phyloP scores from a whole-genome alignment of 64 coral and sea anemone species.

The Porites australiensis region DNA sequence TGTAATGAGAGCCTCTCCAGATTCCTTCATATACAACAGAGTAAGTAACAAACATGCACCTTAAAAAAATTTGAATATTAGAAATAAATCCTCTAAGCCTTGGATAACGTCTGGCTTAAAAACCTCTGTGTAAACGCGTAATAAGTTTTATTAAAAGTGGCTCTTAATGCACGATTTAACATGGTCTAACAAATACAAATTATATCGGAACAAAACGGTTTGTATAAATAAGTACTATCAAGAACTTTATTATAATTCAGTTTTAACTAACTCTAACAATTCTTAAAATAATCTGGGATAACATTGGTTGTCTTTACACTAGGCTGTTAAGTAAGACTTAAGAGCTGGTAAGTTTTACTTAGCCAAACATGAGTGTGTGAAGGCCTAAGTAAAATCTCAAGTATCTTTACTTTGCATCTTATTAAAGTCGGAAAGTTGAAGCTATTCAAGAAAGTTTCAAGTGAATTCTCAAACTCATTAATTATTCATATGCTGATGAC shows the following conservation, averaged over 20 bases:
- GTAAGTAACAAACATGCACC: conserved; percentile 61
- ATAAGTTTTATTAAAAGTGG: conserved; percentile 65
- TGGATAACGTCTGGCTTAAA: conserved; percentile 52
- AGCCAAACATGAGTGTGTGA: too few relatives aligned
- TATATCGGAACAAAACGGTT: conserved; percentile 55
- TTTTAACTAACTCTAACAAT: conserved; percentile 53
- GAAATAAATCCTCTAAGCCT: conserved; percentile 48
- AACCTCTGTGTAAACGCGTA: conserved; percentile 27
- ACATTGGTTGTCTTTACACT: too few relatives aligned
- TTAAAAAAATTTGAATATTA: conserved; percentile 41
- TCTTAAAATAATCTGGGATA: conserved; percentile 40
- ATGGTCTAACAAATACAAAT: conserved; percentile 45
- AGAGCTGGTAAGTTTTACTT: too few relatives aligned
- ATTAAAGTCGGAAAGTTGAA: too few relatives aligned
- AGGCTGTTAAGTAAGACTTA: too few relatives aligned
- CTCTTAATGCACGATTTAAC: conserved; percentile 14
- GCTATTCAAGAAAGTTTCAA: too few relatives aligned
- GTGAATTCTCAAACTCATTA: too few relatives aligned
- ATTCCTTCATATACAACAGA: conserved; percentile 61
- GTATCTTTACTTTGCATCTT: too few relatives aligned
- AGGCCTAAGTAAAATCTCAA: too few relatives aligned
- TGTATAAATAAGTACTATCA: conserved; percentile 48
- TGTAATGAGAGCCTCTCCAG: conserved; percentile 35
- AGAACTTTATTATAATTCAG: conserved; percentile 57
- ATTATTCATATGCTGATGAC: too few relatives aligned